A percentile compares a stretch with the other conserved stretches of the same genome.
Conservation (phyloP, 35 echinoderm and acorn worm species). For the Heliocidaris erythrogramma region DNA sequence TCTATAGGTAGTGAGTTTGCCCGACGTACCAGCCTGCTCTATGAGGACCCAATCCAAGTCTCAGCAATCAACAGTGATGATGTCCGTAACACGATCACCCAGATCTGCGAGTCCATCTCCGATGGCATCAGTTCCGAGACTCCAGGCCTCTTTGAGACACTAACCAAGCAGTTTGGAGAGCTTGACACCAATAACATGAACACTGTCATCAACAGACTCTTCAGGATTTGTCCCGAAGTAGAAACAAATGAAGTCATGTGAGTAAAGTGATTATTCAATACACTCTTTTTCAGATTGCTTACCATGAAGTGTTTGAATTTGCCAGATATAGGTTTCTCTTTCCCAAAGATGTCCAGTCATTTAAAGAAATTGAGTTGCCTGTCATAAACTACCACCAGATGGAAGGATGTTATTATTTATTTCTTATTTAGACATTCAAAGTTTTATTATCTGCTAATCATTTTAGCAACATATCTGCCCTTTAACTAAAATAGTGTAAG, state of each 20-base stretch:
- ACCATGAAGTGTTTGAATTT: too few relatives aligned
- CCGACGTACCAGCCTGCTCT: constrained; percentile 7
- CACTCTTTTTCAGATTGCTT: too few relatives aligned
- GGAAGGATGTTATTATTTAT: too few relatives aligned
- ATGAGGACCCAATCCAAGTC: neutral
- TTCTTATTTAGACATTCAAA: too few relatives aligned
- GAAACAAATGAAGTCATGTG: constrained; percentile 26
- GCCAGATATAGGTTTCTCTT: too few relatives aligned
- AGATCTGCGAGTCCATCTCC: neutral
- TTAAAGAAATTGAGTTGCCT: too few relatives aligned
- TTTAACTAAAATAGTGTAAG: too few relatives aligned
- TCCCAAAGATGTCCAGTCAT: too few relatives aligned
- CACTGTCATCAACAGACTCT: constrained; percentile 35
- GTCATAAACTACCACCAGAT: too few relatives aligned
- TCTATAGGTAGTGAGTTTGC: constrained; percentile 16
- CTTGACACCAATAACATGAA: constrained; percentile 19
- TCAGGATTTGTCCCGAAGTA: constrained; percentile 31
- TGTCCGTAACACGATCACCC: neutral
- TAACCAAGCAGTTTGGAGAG: constrained; percentile 28
- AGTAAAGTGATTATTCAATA: neutral
- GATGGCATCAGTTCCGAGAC: constrained; percentile 13
- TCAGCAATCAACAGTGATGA: neutral
- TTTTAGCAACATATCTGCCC: too few relatives aligned
- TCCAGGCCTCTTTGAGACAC: neutral
- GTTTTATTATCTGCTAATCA: too few relatives aligned